Evolutionary conservation across 2,797 vertebrate species (phyloP).

Genomic region (Dallia pectoralis): DNA sequence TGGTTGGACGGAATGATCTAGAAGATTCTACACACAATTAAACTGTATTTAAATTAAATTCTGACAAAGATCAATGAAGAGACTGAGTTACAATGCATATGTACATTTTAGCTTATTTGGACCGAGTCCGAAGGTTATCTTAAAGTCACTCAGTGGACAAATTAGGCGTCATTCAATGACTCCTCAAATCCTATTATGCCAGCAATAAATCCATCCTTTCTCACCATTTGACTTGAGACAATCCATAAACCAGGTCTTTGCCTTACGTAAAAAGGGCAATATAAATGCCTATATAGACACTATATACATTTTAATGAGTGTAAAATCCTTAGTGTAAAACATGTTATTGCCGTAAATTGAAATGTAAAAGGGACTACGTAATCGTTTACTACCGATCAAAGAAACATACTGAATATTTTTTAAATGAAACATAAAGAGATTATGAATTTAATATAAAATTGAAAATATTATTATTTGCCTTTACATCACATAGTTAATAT

Average conservation of each 20-base stretch:
- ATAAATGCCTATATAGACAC: background rate
- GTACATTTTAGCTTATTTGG: constrained; percentile 33
- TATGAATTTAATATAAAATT: too few species aligned
- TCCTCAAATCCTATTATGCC: constrained; percentile 53
- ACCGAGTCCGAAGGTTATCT: constrained; percentile 39
- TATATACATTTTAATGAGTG: background rate
- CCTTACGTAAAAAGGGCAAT: constrained; percentile 23
- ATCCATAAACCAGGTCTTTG: constrained; percentile 32
- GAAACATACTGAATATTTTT: too few species aligned
- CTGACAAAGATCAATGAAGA: background rate
- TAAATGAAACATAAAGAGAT: too few species aligned
- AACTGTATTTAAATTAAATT: background rate
- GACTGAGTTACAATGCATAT: constrained; percentile 12
- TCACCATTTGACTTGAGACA: constrained; percentile 39
- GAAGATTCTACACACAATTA: constrained; percentile 15
- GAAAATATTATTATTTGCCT: too few species aligned
- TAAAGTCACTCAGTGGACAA: constrained; percentile 31
- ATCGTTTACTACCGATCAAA: too few species aligned
- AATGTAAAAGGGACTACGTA: too few species aligned
- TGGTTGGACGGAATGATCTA: constrained; percentile 97
- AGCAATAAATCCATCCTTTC: constrained; percentile 43
- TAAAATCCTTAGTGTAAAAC: too few species aligned
- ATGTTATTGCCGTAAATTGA: too few species aligned
- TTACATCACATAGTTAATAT: too few species aligned
- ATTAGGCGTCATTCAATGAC: constrained; percentile 49